Conservation (phyloP, 2,888 invertebrate genomes). For the Hypena proboscidalis region DNA sequence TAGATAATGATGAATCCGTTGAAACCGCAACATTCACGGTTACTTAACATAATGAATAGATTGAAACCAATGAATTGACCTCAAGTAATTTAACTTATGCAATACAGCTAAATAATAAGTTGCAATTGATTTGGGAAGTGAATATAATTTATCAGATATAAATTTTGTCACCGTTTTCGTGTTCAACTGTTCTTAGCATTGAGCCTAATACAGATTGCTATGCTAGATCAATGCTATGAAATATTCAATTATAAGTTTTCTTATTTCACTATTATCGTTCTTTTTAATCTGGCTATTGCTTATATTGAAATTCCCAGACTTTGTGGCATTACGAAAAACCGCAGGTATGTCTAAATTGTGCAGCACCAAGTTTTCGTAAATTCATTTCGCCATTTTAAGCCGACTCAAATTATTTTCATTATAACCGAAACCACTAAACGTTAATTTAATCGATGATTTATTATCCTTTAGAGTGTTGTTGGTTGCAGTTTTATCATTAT, state of each 20-base stretch:
- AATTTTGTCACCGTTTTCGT: constrained; percentile 25
- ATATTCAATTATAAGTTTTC: too few relatives aligned
- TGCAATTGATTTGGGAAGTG: too few relatives aligned
- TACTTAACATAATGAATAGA: constrained; percentile 10
- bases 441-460: constrained; percentile 24
- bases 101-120: neutral
- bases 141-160: constrained; percentile 15
- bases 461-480: neutral
- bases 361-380: constrained; percentile 46
- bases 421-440: constrained; percentile 30
- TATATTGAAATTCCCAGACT: constrained; percentile 44
- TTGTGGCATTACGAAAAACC: constrained; percentile 56
- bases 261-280: constrained; percentile 13
- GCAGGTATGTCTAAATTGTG: constrained; percentile 54
- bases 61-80: constrained; percentile 5
- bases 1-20: constrained; percentile 1
- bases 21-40: constrained; percentile 6
- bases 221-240: too few relatives aligned
- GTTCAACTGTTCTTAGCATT: too few relatives aligned
- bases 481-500: neutral
- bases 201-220: too few relatives aligned
- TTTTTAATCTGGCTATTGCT: constrained; percentile 36
- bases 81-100: constrained; percentile 1
- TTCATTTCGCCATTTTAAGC: constrained; percentile 48
- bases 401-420: constrained; percentile 35